phyloP scores from a whole-genome alignment of 2,888 invertebrate species.

The Apamea epomidion region DNA sequence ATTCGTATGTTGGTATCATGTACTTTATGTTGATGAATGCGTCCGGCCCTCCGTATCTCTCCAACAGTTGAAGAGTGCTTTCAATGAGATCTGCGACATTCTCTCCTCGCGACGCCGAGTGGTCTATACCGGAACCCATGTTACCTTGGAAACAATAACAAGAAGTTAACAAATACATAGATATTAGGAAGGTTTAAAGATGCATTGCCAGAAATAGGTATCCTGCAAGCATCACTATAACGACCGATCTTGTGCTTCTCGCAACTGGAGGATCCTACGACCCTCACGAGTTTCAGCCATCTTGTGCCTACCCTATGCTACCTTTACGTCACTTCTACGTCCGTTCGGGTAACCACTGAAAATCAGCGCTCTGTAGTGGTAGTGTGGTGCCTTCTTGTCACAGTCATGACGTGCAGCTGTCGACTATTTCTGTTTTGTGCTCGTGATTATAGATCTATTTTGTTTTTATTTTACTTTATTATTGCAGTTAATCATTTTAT shows the following conservation, averaged over 20 bases:
- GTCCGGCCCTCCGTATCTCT: conserved; percentile 98
- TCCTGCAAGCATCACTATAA: neutral
- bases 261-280: too few relatives aligned
- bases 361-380: too few relatives aligned
- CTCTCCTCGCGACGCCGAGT: conserved; percentile 95
- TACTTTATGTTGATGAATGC: conserved; percentile 99
- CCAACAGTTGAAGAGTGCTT: conserved; percentile 97
- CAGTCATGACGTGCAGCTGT: too few relatives aligned
- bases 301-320: neutral
- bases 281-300: neutral
- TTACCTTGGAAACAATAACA: conserved; percentile 91
- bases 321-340: too few relatives aligned
- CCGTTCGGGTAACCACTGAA: too few relatives aligned
- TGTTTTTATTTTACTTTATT: too few relatives aligned
- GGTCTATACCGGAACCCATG: conserved; percentile 97
- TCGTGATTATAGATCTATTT: too few relatives aligned
- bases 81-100: conserved; percentile 97
- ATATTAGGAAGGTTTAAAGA: neutral
- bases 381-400: too few relatives aligned
- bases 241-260: neutral
- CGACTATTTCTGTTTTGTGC: too few relatives aligned
- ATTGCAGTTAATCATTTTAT: too few relatives aligned
- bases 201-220: neutral
- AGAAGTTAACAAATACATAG: neutral
- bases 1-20: conserved; percentile 99